phyloP scores from a whole-genome alignment of 2,888 invertebrate species.

The Eristalinus sepulchralis region DNA sequence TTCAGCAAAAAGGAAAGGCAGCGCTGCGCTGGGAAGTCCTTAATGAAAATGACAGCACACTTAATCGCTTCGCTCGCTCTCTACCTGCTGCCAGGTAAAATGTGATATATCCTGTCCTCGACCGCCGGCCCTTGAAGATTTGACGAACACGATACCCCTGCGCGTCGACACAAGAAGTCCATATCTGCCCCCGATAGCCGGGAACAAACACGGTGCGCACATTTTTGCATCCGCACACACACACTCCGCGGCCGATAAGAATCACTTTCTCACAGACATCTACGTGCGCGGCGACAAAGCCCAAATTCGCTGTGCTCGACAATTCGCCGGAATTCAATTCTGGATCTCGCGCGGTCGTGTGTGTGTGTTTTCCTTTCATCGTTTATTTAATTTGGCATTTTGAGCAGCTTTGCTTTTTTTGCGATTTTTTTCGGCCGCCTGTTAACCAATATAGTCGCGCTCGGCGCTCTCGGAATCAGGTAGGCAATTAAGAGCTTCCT shows the following conservation, averaged over 20 bases:
- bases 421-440: neutral
- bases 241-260: constrained; percentile 18
- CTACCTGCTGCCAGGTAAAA: constrained; percentile 40
- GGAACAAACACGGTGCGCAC: neutral
- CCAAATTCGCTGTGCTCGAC: constrained; percentile 4
- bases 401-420: neutral
- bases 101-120: constrained; percentile 43
- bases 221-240: constrained; percentile 32
- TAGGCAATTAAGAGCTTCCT: constrained; percentile 65
- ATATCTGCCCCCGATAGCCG: constrained; percentile 26
- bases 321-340: constrained; percentile 15
- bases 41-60: constrained; percentile 49
- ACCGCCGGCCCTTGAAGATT: neutral
- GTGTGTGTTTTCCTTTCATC: constrained; percentile 43
- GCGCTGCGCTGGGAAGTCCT: neutral
- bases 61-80: constrained; percentile 22
- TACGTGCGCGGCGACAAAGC: neutral
- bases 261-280: constrained; percentile 54
- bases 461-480: constrained; percentile 41
- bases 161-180: too few relatives aligned
- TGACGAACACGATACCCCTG: neutral
- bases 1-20: constrained; percentile 30
- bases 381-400: constrained; percentile 57
- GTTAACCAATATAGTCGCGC: constrained; percentile 28
- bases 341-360: neutral